Evolutionary conservation across 2,113 vertebrate species (phyloP), one percentile per base, ranked within the genome.

Genomic region (Xerus inauris): DNA sequence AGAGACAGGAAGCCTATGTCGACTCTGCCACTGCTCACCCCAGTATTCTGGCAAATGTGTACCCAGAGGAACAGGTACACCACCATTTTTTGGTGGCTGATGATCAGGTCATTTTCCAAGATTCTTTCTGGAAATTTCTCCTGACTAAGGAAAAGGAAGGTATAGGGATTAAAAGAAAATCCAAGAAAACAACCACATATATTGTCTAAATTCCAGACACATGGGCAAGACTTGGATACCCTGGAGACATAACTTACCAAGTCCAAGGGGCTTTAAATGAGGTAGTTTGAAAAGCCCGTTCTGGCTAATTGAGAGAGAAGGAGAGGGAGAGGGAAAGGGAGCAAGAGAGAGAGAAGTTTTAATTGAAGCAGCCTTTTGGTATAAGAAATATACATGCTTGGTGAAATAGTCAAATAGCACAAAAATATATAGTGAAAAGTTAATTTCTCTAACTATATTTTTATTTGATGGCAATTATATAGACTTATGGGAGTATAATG

Each of bases 1-100:
- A 98, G 96, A 97, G 98, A 94, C 95, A n/a, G 97, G 20, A 19
- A 40, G 92, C 91, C 96, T 97, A 94, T 59, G 97, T 91, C 87
- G 73, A n/a, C 65, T 87, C 30, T 8, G 94, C 67, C 75, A 71
- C 0, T 67, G 73, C 84, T 47, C 20, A 49, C 83, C 92, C 97
- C 96, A 71, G 91, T 83, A 38, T 94, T 71, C 93, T 91, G 57
- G 73, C 94, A 85, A 65, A 83, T 22, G 1, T 69, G 86, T 19
- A 65, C 93, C 85, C 91, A 86, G 95, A 73, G 95, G 96, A 97
- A 92, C 93, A 95, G 98, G 94, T 75, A 89, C 80, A 38, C 95
- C 80, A 30, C 95, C 54, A 0, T 64, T 89, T 89, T 91, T 84
- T 54, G 95, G 94, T 89, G 49, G 67, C n/a, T 77, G 89, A 94